These are phyloP conservation scores for Lateolabrax maculatus DNA, from an alignment of 2,797 vertebrate genomes.

Conservation along the genomic window DNA sequence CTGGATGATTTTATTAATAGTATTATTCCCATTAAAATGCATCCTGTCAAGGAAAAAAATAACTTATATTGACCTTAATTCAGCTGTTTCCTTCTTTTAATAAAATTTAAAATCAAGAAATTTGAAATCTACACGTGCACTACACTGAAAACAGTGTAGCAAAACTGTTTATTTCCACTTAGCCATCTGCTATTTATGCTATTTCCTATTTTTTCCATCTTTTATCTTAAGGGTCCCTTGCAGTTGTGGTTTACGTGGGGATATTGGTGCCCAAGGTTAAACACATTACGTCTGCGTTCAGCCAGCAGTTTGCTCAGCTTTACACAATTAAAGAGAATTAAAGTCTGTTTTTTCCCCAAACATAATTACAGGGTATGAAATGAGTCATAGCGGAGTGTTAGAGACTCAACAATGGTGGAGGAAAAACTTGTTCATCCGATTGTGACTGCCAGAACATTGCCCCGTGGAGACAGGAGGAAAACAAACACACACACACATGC, in stretches of 20 bases:
- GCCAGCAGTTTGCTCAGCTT: conserved; percentile 65
- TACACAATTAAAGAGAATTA: conserved; percentile 80
- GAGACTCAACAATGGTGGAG: conserved; percentile 72
- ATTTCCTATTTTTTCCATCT: conserved; percentile 10
- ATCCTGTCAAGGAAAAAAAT: conserved; percentile 27
- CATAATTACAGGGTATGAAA: conserved; percentile 80
- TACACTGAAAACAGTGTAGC: background rate
- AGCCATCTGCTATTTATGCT: conserved; percentile 1
- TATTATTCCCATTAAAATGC: conserved; percentile 60
- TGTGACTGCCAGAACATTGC: conserved; percentile 79
- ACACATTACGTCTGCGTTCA: conserved; percentile 52
- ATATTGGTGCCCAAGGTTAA: conserved; percentile 71
- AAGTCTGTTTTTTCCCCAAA: conserved; percentile 74
- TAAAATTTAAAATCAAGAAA: conserved; percentile 30
- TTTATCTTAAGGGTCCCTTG: conserved; percentile 49
- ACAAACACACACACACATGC: conserved; percentile 56
- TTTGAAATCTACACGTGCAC: background rate
- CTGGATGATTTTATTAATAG: conserved; percentile 59
- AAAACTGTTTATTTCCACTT: conserved; percentile 10
- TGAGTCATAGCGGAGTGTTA: conserved; percentile 76
- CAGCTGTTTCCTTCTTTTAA: background rate
- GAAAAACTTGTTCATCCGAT: conserved; percentile 82
- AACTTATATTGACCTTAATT: conserved; percentile 27
- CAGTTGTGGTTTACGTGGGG: conserved; percentile 51
- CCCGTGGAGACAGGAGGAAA: conserved; percentile 73